Percentiles rank a stretch among this genome's conserved stretches.
These are phyloP conservation scores for Tenthredo livida DNA, from an alignment of 2,888 invertebrate species.

Conservation along the genomic window DNA sequence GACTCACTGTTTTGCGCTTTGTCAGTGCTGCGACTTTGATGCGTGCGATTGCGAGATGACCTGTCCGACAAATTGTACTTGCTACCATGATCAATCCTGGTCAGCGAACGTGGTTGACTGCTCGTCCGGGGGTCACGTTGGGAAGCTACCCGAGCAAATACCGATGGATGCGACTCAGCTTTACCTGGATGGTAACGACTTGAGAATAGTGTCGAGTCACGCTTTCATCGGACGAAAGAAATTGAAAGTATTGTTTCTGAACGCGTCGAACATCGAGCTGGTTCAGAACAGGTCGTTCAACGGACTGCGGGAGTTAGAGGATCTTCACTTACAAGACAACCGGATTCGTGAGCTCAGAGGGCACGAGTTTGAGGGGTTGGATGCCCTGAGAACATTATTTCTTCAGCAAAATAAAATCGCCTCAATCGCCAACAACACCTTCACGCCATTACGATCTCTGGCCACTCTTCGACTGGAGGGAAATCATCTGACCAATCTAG, in stretches of 20 bases:
- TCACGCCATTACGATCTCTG: slow-evolving; percentile 84
- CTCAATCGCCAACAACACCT: slow-evolving; percentile 86
- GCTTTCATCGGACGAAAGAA: slow-evolving; percentile 92
- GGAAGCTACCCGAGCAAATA: slow-evolving; percentile 88
- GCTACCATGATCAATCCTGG: slow-evolving; percentile 94
- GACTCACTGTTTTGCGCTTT: slow-evolving; percentile 91
- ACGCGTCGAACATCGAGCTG: slow-evolving; percentile 88
- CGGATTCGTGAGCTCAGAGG: slow-evolving; percentile 85
- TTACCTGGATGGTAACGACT: slow-evolving; percentile 91
- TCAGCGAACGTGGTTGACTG: slow-evolving; percentile 93
- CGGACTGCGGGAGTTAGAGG: slow-evolving; percentile 88
- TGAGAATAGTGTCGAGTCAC: slow-evolving; percentile 88
- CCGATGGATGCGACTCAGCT: slow-evolving; percentile 96
- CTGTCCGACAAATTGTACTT: slow-evolving; percentile 92
- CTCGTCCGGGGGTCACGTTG: slow-evolving; percentile 85
- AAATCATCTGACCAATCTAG: slow-evolving; percentile 85
- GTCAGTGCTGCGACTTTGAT: slow-evolving; percentile 95
- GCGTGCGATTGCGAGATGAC: slow-evolving; percentile 96
- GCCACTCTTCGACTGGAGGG: slow-evolving; percentile 85
- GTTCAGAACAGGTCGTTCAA: slow-evolving; percentile 92
- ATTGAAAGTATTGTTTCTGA: slow-evolving; percentile 87
- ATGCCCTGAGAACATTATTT: slow-evolving; percentile 85
- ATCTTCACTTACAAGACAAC: slow-evolving; percentile 88
- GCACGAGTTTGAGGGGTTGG: slow-evolving; percentile 90
- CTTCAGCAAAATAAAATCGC: slow-evolving; percentile 88